Base-by-base conservation (phyloP, 2,888 invertebrate genomes). In the Nomada fucata region DNA sequence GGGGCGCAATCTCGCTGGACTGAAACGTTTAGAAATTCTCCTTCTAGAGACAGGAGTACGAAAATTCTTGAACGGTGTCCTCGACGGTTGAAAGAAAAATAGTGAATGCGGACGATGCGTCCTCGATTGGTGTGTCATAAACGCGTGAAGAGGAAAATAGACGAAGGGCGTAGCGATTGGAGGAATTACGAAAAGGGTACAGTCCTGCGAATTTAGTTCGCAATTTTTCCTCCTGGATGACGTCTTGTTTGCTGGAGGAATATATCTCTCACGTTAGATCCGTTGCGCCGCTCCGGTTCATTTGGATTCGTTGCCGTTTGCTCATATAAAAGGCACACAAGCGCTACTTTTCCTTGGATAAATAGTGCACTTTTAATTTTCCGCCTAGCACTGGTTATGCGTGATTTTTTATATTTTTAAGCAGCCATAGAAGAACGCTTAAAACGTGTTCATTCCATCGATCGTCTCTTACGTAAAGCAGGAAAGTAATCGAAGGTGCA, bases 211-310 rank as follows among this genome's bases (percentile, higher is more conserved):
- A 36, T 53, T 68, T 55, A 10, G 42, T 50, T 42, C 3, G 44
- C 10, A 42, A 42, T 26, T 73, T 77, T 72, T 55, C 47, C 55
- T 61, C 44, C 52, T 10, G 18, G 59, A 60, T 71, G 18, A n/a
- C 60, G 26, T 73, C 10, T 60, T 15, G 23, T 50, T 36, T 36
- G 15, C 36, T 26, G 7, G 13, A 29, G 26, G 11, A 60, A n/a
- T 20, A 77, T 23, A n/a, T 76, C 50, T 44, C 26, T 11, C 42
- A 11, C 15, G 9, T 47, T 29, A 10, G 9, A 55, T 42, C 20
- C 59, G 55, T 47, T 44, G 47, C 23, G 20, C 15, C 47, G 53
- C 7, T 0, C 36, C 7, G 36, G 36, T 36, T 53, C 20, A 53
- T 53, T 53, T 9, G n/a, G 10, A 18, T n/a, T 53, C 53, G 53